Percentiles rank a stretch among this genome's conserved stretches.
Evolutionary conservation across 2,888 invertebrate species (phyloP).

Genomic region (Tiliacea citrago): DNA sequence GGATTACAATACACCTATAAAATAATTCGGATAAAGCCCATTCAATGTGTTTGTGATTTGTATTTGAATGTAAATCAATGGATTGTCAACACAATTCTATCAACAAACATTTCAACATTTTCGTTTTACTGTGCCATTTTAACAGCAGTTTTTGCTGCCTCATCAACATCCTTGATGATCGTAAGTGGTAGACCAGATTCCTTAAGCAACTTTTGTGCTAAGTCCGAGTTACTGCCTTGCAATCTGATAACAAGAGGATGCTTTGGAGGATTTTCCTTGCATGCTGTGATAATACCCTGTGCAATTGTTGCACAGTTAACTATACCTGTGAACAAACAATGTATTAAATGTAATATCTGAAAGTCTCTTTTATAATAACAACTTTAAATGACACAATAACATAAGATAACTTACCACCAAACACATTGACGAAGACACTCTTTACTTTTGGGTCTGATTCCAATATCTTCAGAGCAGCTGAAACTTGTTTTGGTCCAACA

Average conservation of each 20-base stretch:
- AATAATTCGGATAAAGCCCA: constrained; percentile 48
- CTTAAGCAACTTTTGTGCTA: constrained; percentile 95
- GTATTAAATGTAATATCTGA: background rate
- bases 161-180: constrained; percentile 96
- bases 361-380: background rate
- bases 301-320: constrained; percentile 99
- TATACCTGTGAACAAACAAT: constrained; percentile 92
- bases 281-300: constrained; percentile 97
- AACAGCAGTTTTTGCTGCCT: constrained; percentile 97
- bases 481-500: constrained; percentile 98
- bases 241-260: constrained; percentile 98
- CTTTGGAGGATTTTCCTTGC: constrained; percentile 94
- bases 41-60: constrained; percentile 22
- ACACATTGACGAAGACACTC: constrained; percentile 99
- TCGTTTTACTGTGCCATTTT: constrained; percentile 75
- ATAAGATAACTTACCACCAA: constrained; percentile 92
- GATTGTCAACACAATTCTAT: constrained; percentile 37
- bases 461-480: constrained; percentile 97
- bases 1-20: background rate
- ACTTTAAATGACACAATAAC: background rate
- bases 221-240: constrained; percentile 98
- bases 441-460: constrained; percentile 97
- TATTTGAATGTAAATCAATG: constrained; percentile 61
- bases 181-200: constrained; percentile 96
- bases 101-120: constrained; percentile 16